A percentile compares a stretch with the other conserved stretches of the same genome.
Conservation (phyloP, 2,113 vertebrate species). For the Hyla sarda region DNA sequence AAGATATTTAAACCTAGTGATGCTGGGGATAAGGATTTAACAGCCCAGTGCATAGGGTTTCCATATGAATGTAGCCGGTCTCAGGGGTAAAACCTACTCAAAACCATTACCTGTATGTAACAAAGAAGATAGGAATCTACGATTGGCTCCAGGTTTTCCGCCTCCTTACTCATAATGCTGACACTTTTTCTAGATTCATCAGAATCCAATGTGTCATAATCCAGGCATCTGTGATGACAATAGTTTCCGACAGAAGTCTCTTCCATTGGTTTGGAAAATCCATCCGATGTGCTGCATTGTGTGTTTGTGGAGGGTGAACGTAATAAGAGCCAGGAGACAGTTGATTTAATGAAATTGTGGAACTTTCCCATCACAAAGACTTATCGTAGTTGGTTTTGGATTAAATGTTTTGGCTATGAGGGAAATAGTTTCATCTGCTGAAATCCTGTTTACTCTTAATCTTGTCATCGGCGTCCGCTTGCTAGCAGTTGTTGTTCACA, state of each 20-base stretch:
- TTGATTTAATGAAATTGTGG: not conserved
- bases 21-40: not conserved
- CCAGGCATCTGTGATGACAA: too few relatives aligned
- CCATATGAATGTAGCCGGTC: constrained; percentile 19
- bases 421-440: not conserved
- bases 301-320: not conserved
- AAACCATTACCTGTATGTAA: not conserved
- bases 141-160: not conserved
- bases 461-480: constrained; percentile 6
- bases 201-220: too few relatives aligned
- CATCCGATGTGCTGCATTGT: not conserved
- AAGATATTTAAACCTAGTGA: not conserved
- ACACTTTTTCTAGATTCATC: not conserved
- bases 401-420: not conserved
- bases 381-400: not conserved
- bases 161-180: not conserved
- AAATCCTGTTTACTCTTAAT: not conserved
- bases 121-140: not conserved
- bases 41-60: not conserved
- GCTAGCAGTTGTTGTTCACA: constrained; percentile 67
- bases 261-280: too few relatives aligned
- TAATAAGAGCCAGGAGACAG: not conserved
- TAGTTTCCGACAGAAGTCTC: too few relatives aligned
- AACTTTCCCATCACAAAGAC: not conserved
- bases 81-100: not conserved